Conservation (phyloP, 2,113 vertebrate species). For the Coptodon rendalli region DNA sequence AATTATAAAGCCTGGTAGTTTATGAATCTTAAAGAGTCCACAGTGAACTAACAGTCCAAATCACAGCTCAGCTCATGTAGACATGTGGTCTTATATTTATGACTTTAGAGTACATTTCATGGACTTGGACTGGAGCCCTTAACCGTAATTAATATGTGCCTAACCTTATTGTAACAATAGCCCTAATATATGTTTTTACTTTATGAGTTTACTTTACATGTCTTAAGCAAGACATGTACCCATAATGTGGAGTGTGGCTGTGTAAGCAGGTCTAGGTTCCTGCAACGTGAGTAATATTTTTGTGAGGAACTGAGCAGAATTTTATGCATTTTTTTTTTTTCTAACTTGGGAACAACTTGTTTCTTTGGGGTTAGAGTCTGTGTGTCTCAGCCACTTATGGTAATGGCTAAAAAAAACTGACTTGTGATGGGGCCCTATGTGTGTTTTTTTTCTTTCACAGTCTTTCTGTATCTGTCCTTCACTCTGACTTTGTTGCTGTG, state of each 20-base stretch:
- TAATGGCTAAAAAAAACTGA: not conserved
- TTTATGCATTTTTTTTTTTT: not conserved
- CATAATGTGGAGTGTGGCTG: not conserved
- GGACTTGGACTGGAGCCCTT: not conserved
- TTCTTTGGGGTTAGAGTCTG: not conserved
- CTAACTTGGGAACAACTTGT: not conserved
- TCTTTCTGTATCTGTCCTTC: not conserved
- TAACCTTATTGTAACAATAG: not conserved
- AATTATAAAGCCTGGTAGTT: not conserved
- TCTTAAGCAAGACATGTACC: not conserved
- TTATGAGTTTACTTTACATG: not conserved
- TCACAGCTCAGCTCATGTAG: not conserved
- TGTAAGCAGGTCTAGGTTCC: not conserved
- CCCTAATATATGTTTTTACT: not conserved
- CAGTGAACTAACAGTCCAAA: not conserved
- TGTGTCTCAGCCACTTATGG: not conserved
- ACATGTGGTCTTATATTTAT: not conserved
- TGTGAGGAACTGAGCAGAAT: not conserved
- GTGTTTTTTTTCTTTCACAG: not conserved
- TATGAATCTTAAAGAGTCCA: not conserved
- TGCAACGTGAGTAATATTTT: not conserved
- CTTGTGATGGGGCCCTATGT: not conserved
- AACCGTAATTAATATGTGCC: not conserved
- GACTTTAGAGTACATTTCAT: not conserved
- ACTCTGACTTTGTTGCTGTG: slow-evolving; percentile 2